Conservation (phyloP, 2,888 invertebrate genomes). For the Microctonus brassicae region DNA sequence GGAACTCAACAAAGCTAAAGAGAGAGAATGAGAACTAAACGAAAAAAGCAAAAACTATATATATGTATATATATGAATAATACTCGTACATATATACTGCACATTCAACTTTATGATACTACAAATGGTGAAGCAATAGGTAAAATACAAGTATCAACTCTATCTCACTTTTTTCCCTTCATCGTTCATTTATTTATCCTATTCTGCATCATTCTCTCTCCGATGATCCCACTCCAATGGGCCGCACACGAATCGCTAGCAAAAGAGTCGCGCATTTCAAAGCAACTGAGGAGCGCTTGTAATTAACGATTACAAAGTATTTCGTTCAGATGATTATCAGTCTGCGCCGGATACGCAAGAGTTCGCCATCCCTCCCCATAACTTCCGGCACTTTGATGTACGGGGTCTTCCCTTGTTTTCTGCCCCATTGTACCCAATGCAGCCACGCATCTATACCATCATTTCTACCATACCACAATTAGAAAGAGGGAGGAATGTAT, state of each 20-base stretch:
- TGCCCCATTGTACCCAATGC: constrained; percentile 62
- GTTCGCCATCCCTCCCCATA: constrained; percentile 58
- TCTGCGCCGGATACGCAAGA: constrained; percentile 66
- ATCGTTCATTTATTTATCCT: constrained; percentile 11
- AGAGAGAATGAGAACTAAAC: constrained; percentile 1
- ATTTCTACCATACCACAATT: constrained; percentile 28
- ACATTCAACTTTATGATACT: constrained; percentile 19
- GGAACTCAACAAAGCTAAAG: constrained; percentile 40
- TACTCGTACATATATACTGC: not conserved
- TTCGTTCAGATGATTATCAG: constrained; percentile 70
- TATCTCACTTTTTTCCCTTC: constrained; percentile 14
- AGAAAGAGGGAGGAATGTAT: constrained; percentile 27
- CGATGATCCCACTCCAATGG: constrained; percentile 28
- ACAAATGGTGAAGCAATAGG: constrained; percentile 8
- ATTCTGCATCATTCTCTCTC: not conserved
- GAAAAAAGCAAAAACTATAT: constrained; percentile 4
- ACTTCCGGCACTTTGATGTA: constrained; percentile 69
- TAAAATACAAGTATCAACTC: constrained; percentile 19
- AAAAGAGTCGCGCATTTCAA: constrained; percentile 37
- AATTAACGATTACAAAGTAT: constrained; percentile 70
- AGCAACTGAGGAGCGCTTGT: constrained; percentile 50
- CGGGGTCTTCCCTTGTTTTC: constrained; percentile 66
- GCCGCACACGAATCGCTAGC: constrained; percentile 31
- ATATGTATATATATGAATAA: too few relatives aligned
- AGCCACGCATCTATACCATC: constrained; percentile 24